phyloP scores from a whole-genome alignment of 2,113 vertebrate species.

The Aramus guarauna region DNA sequence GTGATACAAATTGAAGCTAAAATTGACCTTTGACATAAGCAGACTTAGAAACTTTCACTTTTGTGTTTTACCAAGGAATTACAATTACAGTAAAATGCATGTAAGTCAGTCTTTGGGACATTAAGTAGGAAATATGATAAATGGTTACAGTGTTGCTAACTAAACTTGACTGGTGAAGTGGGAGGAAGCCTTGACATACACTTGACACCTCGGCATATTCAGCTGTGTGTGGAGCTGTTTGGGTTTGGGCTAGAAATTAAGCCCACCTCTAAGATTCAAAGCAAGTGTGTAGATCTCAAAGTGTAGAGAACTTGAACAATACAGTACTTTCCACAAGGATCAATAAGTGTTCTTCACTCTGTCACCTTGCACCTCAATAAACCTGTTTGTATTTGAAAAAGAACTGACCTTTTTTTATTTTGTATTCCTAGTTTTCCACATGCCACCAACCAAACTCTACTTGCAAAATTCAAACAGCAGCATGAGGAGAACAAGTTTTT shows the following conservation, averaged over 20 bases:
- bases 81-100: not conserved
- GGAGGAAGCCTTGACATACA: not conserved
- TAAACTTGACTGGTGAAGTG: not conserved
- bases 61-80: not conserved
- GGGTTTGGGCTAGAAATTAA: not conserved
- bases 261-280: not conserved
- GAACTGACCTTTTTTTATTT: not conserved
- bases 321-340: not conserved
- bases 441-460: slow-evolving; percentile 91
- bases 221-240: not conserved
- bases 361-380: not conserved
- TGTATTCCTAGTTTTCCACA: slow-evolving; percentile 85
- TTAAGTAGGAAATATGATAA: not conserved
- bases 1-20: not conserved
- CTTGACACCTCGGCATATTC: not conserved
- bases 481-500: slow-evolving; percentile 94
- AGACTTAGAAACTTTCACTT: not conserved
- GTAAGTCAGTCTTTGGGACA: not conserved
- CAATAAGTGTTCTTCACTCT: not conserved
- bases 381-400: not conserved
- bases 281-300: not conserved
- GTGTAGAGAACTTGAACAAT: not conserved
- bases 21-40: not conserved
- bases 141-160: not conserved
- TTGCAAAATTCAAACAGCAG: slow-evolving; percentile 98